Evolutionary conservation across 2,888 invertebrate genomes (phyloP).

Genomic region (Megalurothrips usitatus): DNA sequence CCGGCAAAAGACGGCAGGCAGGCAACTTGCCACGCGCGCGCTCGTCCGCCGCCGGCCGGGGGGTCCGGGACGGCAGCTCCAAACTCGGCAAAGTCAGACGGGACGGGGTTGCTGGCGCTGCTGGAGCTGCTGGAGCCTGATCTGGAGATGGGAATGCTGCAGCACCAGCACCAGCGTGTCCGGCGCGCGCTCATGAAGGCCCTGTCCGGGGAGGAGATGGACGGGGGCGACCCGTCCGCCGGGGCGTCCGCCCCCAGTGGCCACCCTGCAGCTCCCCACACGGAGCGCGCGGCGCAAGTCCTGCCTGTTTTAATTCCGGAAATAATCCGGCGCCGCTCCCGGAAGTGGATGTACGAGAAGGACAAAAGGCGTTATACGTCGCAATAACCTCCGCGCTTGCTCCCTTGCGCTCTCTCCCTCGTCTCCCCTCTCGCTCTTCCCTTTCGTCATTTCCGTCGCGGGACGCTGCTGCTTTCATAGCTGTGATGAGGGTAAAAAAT

Average conservation of each 20-base stretch:
- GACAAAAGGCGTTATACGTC: not conserved
- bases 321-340: not conserved
- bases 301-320: constrained; percentile 14
- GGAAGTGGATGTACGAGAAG: not conserved
- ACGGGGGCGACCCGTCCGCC: not conserved
- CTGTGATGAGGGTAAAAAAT: no score
- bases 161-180: not conserved
- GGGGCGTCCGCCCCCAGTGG: no score
- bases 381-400: not conserved
- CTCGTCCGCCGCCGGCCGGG: no score
- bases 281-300: not conserved
- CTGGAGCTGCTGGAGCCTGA: no score
- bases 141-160: not conserved
- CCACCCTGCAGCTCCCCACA: no score
- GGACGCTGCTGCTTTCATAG: no score
- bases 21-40: not conserved
- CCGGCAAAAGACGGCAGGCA: not conserved
- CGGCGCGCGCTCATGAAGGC: not conserved
- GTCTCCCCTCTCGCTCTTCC: not conserved
- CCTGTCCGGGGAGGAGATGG: not conserved
- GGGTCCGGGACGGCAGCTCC: no score
- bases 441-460: not conserved
- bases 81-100: no score
- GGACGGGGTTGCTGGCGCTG: not conserved
- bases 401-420: not conserved